phyloP scores from a whole-genome alignment of 2,888 invertebrate species.

The Diaperis boleti region DNA sequence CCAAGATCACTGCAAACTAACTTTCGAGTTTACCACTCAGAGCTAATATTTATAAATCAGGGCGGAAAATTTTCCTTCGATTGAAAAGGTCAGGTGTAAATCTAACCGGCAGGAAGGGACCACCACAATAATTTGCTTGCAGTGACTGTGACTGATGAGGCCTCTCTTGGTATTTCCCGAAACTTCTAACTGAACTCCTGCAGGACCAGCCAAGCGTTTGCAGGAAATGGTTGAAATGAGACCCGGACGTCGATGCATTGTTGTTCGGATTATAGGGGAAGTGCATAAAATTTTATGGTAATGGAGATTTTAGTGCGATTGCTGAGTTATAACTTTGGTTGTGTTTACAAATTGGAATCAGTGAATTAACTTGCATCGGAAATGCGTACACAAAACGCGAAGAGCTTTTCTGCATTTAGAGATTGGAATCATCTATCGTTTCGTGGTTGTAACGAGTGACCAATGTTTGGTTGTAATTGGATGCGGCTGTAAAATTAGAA shows the following conservation, averaged over 20 bases:
- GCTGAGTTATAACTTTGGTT: too few relatives aligned
- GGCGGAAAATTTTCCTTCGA: slow-evolving; percentile 47
- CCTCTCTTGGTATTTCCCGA: slow-evolving; percentile 52
- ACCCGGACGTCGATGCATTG: slow-evolving; percentile 38
- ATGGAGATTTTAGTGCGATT: slow-evolving; percentile 31
- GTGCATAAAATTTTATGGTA: slow-evolving; percentile 39
- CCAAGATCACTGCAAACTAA: too few relatives aligned
- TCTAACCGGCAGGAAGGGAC: slow-evolving; percentile 56
- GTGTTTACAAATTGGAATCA: too few relatives aligned
- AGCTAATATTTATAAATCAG: slow-evolving; percentile 41
- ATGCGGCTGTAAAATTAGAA: too few relatives aligned
- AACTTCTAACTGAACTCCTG: slow-evolving; percentile 43
- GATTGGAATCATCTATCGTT: too few relatives aligned
- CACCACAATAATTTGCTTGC: slow-evolving; percentile 59
- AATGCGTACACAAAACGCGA: too few relatives aligned
- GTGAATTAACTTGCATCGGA: too few relatives aligned
- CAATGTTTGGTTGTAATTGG: too few relatives aligned
- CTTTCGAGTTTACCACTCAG: too few relatives aligned
- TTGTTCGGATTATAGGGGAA: slow-evolving; percentile 16
- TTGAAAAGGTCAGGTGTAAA: slow-evolving; percentile 57
- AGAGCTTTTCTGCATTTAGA: too few relatives aligned
- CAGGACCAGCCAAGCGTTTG: slow-evolving; percentile 48
- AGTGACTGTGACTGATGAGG: slow-evolving; percentile 59
- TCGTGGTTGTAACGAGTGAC: too few relatives aligned
- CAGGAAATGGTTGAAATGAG: slow-evolving; percentile 50